Base-by-base conservation (phyloP, 2,888 invertebrate genomes). In the Agrochola lychnidis region DNA sequence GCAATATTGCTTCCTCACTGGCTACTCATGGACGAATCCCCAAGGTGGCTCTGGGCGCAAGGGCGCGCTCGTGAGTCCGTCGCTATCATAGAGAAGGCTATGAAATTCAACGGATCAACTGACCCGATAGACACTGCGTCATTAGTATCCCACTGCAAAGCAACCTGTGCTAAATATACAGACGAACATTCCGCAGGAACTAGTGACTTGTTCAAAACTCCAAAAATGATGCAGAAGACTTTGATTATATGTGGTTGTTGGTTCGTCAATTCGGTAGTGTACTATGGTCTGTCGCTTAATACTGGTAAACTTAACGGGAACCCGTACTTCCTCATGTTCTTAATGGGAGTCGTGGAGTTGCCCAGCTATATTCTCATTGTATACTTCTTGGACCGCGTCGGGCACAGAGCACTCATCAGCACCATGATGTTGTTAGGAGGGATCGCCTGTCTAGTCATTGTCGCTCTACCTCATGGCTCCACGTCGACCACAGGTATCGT, bases 1-100 rank as follows among this genome's bases (percentile, higher is more conserved):
- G 94, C 97, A 4, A 90, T 98, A 0, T 95, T 99, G 42, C 93
- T 98, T 73, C 98, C 97, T 25, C 98, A 99, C 92, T 98, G 98
- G 98, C 98, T 98, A 97, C 90, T 98, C 48, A 98, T 99, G 97
- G 98, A 99, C 88, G 99, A 99, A 94, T 99, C 98, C 51, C 98
- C 98, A 0, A 97, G 98, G 82, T 99, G 99, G 99, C 95, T 99
- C 5, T 99, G 99, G 98, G 97, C 98, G 10, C 98, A 98, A 91
- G 98, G 98, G 3, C 97, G 98, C 45, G 97, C 97, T 2, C 96
- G 97, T 19, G 98, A 98, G 92, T 98, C 98, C 0, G 97, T 98
- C 0, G 97, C 97, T 14, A 98, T 99, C 80, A 97, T 98, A 64
- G 97, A 97, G 82, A 98, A 97, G 90, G 98, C 98, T 4, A 93